Evolutionary conservation across 2,797 vertebrate genomes (phyloP), one percentile per base, ranked within the genome.

Genomic region (Tauraco hartlaubi): DNA sequence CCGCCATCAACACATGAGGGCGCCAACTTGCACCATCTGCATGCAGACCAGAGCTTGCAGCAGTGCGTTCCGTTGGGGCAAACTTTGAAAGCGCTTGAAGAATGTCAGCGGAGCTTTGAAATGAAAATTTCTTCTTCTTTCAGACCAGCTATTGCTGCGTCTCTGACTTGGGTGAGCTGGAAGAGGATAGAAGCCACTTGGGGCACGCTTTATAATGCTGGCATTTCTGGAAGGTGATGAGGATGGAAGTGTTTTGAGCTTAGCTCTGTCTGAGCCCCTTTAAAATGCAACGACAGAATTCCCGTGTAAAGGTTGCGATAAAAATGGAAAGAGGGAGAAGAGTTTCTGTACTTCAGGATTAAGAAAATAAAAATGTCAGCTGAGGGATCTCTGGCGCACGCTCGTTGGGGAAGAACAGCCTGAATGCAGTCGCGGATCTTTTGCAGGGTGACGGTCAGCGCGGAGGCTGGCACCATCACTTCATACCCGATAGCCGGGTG

Each of bases 61-160:
- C 75, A 28, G 59, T 37, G 28, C 18, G 37, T 92, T 96, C 96
- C 94, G 96, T 97, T 94, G 94, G 73, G 95, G 71, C 20, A 92
- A 97, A 97, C 95, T 95, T 93, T 72, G 91, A 94, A 97, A 96
- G 96, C 81, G 37, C 86, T 93, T 35, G 33, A 93, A 95, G 97
- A 96, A 96, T 96, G 97, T 96, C 96, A 96, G 88, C 29, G 3
- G 88, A 95, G 93, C 97, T 98, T 97, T 97, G 97, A 97, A 97
- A 97, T 98, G 69, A 95, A 97, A 97, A 97, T 97, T 14, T 58
- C 89, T 72, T 96, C 80, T 77, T 87, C 81, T 64, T 92, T 85
- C 89, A 75, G 75, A 69, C 51, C 44, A 88, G 94, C 96, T 92
- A 71, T 91, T 96, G 79, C 90, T 74, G 85, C 82, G 46, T 92